Conservation (phyloP, 1,140 invertebrate genomes). For the honey bee (Apis mellifera) region DNA sequence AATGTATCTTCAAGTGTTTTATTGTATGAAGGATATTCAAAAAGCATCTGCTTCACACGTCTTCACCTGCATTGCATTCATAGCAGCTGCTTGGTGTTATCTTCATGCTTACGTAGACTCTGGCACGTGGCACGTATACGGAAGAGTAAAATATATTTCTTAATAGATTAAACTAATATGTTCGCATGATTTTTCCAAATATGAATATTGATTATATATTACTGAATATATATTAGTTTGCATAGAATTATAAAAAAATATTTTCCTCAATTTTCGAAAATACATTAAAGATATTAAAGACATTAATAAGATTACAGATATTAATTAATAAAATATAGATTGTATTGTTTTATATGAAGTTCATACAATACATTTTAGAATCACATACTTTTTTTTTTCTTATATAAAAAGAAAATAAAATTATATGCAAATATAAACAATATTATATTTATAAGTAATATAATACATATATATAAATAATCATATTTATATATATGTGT, state of each 20-base stretch:
- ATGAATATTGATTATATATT: neutral
- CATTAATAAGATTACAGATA: neutral
- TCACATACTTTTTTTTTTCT: neutral
- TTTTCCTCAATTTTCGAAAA: neutral
- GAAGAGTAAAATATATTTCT: constrained; percentile 57
- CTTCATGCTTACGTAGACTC: constrained; percentile 60
- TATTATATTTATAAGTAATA: neutral
- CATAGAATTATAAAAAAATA: neutral
- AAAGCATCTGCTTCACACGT: constrained; percentile 59
- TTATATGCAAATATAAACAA: neutral
- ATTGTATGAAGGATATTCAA: constrained; percentile 44
- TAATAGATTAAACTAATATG: constrained; percentile 27
- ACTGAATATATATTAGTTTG: neutral
- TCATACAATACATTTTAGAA: constrained; percentile 23
- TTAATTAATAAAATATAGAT: neutral
- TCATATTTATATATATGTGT: neutral
- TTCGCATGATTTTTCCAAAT: constrained; percentile 21
- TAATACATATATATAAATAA: neutral
- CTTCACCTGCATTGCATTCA: constrained; percentile 56
- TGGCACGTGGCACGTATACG: constrained; percentile 56
- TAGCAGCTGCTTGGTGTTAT: constrained; percentile 59
- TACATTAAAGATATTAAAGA: neutral
- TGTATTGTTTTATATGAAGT: neutral
- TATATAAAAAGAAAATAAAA: neutral
- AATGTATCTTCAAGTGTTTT: constrained; percentile 19